phyloP scores from a whole-genome alignment of 2,113 vertebrate genomes.

The Sphaerodactylus townsendi region DNA sequence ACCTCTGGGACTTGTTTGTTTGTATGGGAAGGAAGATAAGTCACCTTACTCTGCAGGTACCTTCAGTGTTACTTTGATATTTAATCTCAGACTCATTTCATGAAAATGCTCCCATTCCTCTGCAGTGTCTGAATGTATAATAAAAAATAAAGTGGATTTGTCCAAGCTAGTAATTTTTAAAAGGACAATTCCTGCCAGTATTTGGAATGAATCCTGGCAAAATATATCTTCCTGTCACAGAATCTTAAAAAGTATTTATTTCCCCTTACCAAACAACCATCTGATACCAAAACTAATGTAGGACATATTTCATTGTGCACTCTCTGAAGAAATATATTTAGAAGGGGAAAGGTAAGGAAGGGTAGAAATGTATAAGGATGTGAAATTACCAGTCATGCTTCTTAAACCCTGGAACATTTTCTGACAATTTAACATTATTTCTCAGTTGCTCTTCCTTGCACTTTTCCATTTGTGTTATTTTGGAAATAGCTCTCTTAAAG shows the following conservation, averaged over 20 bases:
- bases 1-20: neutral
- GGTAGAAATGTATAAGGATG: neutral
- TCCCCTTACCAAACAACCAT: neutral
- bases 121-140: neutral
- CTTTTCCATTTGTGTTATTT: neutral
- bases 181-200: neutral
- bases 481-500: neutral
- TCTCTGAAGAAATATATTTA: slow-evolving; percentile 2
- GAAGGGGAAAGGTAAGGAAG: neutral
- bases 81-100: slow-evolving; percentile 29
- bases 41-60: neutral
- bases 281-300: neutral
- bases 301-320: neutral
- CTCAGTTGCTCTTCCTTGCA: neutral
- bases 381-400: neutral
- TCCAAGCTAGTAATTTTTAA: neutral
- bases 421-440: neutral
- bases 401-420: neutral
- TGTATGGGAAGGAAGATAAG: neutral
- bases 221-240: slow-evolving; percentile 14
- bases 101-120: neutral
- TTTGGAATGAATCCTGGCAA: slow-evolving; percentile 14
- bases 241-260: neutral
- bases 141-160: neutral
- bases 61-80: neutral